Evolutionary conservation across 64 coral and sea anemone genomes (phyloP).

Genomic region (Pocillopora damicornis): DNA sequence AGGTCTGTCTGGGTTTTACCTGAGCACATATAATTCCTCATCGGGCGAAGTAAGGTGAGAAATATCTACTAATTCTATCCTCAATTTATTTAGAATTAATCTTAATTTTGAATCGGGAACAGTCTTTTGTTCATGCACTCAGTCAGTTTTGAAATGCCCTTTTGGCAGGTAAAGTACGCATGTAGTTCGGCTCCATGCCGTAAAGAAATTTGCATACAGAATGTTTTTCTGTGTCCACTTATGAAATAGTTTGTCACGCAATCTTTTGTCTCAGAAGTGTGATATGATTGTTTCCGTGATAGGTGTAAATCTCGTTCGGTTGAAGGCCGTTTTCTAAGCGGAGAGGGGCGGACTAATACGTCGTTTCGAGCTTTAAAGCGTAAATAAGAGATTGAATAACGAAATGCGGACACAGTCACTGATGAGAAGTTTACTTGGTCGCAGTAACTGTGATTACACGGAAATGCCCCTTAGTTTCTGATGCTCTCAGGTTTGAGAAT

Average conservation of each 20-base stretch:
- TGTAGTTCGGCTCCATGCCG: not conserved
- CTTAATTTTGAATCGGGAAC: not conserved
- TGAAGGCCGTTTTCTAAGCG: too few species aligned
- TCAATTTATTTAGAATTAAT: not conserved
- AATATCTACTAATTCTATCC: not conserved
- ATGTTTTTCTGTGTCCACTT: not conserved
- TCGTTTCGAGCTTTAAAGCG: too few species aligned
- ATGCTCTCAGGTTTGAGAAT: too few species aligned
- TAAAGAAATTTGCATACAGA: not conserved
- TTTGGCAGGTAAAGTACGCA: not conserved
- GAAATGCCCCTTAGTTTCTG: too few species aligned
- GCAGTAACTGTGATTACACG: too few species aligned
- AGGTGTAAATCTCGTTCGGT: too few species aligned
- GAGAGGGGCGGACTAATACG: too few species aligned
- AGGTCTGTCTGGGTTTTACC: conserved; percentile 22
- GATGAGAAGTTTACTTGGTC: too few species aligned
- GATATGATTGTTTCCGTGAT: too few species aligned
- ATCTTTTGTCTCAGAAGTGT: not conserved
- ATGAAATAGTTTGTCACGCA: not conserved
- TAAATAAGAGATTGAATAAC: too few species aligned
- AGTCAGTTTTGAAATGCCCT: not conserved
- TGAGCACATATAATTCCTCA: conserved; percentile 17
- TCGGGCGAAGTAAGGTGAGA: conserved; percentile 31
- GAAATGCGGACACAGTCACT: too few species aligned
- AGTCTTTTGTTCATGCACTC: not conserved